phyloP scores from a whole-genome alignment of 2,797 vertebrate species.

The Ibycter americanus region DNA sequence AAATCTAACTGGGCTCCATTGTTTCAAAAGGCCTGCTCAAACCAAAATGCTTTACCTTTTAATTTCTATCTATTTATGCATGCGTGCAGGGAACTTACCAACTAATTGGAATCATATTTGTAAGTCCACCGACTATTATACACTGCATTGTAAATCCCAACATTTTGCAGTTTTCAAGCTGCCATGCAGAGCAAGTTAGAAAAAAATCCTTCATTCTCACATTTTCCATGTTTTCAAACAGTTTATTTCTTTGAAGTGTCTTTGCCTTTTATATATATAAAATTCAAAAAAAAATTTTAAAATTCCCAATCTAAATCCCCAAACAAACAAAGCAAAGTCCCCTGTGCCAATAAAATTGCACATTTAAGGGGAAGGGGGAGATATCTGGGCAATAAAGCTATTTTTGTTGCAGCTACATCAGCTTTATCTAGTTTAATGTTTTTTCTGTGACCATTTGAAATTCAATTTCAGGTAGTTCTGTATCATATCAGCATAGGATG shows the following conservation, averaged over 20 bases:
- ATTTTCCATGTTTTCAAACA: not conserved
- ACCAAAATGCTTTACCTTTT: not conserved
- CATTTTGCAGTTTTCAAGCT: not conserved
- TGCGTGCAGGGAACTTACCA: not conserved
- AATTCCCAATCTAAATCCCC: not conserved
- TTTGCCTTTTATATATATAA: not conserved
- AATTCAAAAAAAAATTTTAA: not conserved
- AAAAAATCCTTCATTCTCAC: conserved; percentile 34
- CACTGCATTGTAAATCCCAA: not conserved
- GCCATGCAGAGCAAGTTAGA: not conserved
- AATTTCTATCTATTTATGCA: not conserved
- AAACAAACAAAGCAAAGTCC: not conserved
- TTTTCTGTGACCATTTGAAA: conserved; percentile 48
- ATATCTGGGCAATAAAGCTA: not conserved
- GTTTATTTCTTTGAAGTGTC: not conserved
- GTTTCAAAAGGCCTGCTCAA: not conserved
- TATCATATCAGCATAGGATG: conserved; percentile 30
- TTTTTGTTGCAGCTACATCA: not conserved
- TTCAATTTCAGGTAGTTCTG: conserved; percentile 65
- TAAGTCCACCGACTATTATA: not conserved
- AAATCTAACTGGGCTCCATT: not conserved
- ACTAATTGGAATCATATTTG: conserved; percentile 1
- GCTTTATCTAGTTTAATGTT: conserved; percentile 16
- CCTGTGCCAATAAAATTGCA: not conserved
- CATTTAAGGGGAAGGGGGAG: not conserved